A percentile compares a stretch with the other conserved stretches of the same genome.
phyloP scores from a whole-genome alignment of 1,140 invertebrate genomes.

The Bradysia coprophila region DNA sequence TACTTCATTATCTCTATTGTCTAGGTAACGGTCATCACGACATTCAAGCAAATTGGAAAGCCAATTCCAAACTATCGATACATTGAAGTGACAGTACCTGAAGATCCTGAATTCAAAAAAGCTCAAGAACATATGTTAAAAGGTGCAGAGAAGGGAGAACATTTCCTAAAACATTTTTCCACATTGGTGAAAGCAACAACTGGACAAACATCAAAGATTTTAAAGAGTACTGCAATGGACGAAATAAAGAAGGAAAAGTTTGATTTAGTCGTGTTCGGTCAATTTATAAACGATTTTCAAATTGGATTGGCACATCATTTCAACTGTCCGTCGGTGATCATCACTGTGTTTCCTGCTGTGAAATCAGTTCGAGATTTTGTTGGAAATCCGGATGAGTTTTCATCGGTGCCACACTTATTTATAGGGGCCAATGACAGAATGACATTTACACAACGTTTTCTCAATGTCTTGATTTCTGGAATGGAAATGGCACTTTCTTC shows the following conservation, averaged over 20 bases:
- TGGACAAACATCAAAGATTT: no score
- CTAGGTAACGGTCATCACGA: no score
- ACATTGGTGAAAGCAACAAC: no score
- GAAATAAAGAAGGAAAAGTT: constrained; percentile 4
- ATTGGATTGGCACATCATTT: constrained; percentile 8
- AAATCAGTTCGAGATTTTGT: constrained; percentile 6
- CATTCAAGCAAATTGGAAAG: no score
- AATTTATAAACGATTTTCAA: constrained; percentile 6
- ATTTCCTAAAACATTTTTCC: no score
- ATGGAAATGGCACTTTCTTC: constrained; percentile 4
- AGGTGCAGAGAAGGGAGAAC: no score
- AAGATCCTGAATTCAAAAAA: no score
- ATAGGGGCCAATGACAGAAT: constrained; percentile 21
- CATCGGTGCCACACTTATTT: constrained; percentile 12
- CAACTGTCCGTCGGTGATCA: constrained; percentile 8
- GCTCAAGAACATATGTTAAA: no score
- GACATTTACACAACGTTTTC: constrained; percentile 29
- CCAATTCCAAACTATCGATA: no score
- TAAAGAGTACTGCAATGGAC: no score
- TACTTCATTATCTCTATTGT: no score
- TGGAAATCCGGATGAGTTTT: constrained; percentile 7
- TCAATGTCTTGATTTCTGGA: constrained; percentile 16
- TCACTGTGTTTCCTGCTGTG: constrained; percentile 6
- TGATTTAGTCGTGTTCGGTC: constrained; percentile 8
- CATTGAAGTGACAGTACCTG: no score